Conservation (phyloP, 2,113 vertebrate species). For the Psophia crepitans region DNA sequence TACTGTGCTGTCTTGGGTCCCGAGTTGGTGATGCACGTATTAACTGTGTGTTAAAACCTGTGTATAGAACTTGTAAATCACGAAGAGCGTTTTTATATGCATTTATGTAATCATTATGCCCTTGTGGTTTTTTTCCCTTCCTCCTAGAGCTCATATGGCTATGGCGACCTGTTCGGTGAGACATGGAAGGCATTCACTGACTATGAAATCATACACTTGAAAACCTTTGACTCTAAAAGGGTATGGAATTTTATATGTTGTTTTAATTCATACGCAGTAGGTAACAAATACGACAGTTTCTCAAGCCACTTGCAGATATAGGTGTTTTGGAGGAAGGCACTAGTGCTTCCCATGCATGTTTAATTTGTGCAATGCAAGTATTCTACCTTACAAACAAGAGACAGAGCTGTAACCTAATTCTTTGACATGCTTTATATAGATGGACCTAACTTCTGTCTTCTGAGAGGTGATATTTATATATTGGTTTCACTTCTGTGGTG, state of each 20-base stretch:
- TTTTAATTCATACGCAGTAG: not conserved
- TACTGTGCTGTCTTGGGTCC: not conserved
- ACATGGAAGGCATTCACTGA: conserved; percentile 92
- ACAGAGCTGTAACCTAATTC: not conserved
- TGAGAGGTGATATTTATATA: not conserved
- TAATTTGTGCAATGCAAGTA: not conserved
- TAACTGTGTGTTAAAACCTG: not conserved
- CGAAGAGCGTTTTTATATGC: not conserved
- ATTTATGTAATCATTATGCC: not conserved
- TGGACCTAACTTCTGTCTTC: not conserved
- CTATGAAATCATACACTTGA: conserved; percentile 88
- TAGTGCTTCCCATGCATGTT: not conserved
- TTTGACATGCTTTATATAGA: not conserved
- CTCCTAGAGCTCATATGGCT: conserved; percentile 87
- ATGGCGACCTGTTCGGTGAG: conserved; percentile 93
- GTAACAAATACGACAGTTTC: not conserved
- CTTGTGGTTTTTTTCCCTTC: not conserved
- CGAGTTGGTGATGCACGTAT: fast-evolving
- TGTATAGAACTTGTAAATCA: not conserved
- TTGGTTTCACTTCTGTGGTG: not conserved
- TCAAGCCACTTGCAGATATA: not conserved
- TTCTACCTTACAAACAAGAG: not conserved
- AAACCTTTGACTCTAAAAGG: conserved; percentile 90
- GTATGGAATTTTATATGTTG: conserved; percentile 67
- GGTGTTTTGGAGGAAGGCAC: not conserved